Evolutionary conservation across 1,140 invertebrate species (phyloP), one percentile per base, ranked within the genome.

Genomic region (Hylaeus anthracinus): DNA sequence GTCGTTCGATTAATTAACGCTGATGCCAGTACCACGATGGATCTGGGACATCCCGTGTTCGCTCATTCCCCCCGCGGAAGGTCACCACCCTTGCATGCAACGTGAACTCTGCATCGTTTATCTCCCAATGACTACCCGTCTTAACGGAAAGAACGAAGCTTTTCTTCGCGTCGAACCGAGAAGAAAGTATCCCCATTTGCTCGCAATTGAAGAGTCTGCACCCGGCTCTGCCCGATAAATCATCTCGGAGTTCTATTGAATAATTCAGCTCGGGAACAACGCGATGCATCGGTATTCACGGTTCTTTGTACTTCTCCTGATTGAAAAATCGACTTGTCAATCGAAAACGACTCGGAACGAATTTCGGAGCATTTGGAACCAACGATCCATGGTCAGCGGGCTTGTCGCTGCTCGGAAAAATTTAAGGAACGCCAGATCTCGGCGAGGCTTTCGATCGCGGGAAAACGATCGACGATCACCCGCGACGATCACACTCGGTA

Each of bases 31-130:
- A 41, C 15, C 10, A 26, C 43, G 43, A 69, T 58, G 66, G 48
- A 79, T 72, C 67, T 45, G 14, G 53, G 53, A 55, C 66, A 48
- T 56, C 6, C 39, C 6, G 14, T 26, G 10, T 63, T 58, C 14
- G 15, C 15, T 41, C 45, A 45, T 51, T 26, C 26, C 4, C 8
- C 26, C 15, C 43, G 4, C 10, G 51, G 51, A 73, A 79, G 61
- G 77, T 79, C 61, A 79, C 61, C 77, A 79, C 70, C 77, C 76
- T 55, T 55, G 60, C 69, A 45, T 4, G 41, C 60, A 37, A 64
- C 5, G 12, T 48, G n/a, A 8, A 9, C n/a, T 26, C 61, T 3
- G 65, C 72, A 15, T 53, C 14, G n/a, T 78, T 53, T 70, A 8
- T 10, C n/a, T 39, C 26, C 12, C 10, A 15, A 1, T 2, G 6